Percentiles rank a stretch among this genome's conserved stretches.
Conservation (phyloP, 53 echinoderm and acorn worm species). For the Mesocentrotus franciscanus region DNA sequence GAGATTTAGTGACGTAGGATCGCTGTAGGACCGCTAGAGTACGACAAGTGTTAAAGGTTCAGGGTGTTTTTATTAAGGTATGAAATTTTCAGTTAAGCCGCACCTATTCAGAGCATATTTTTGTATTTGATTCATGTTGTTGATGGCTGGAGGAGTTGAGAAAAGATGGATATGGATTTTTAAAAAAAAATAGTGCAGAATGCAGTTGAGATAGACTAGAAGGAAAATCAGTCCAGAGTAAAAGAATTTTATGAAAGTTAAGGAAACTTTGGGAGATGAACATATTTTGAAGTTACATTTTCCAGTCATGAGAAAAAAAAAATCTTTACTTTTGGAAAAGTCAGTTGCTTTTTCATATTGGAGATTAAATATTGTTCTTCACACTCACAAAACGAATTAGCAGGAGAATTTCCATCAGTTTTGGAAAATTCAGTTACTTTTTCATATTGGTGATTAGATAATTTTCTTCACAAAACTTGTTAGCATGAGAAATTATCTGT, state of each 20-base stretch:
- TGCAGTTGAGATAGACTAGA: background rate
- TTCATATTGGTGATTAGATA: no score
- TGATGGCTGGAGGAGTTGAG: background rate
- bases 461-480: no score
- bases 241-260: background rate
- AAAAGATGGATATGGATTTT: background rate
- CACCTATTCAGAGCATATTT: slow-evolving; percentile 13
- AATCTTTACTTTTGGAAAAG: no score
- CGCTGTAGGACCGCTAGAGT: background rate
- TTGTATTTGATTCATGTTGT: background rate
- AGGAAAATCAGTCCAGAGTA: background rate
- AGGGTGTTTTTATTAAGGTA: slow-evolving; percentile 38
- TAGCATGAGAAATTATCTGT: no score
- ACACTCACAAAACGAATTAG: no score
- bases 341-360: no score
- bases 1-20: background rate
- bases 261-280: background rate
- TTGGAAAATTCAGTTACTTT: no score
- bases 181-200: background rate
- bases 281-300: no score
- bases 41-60: slow-evolving; percentile 13
- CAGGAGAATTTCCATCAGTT: no score
- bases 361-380: no score
- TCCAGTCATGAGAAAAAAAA: no score
- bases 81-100: background rate